Evolutionary conservation across 2,888 invertebrate species (phyloP).

Genomic region (Conchocele bisecta): DNA sequence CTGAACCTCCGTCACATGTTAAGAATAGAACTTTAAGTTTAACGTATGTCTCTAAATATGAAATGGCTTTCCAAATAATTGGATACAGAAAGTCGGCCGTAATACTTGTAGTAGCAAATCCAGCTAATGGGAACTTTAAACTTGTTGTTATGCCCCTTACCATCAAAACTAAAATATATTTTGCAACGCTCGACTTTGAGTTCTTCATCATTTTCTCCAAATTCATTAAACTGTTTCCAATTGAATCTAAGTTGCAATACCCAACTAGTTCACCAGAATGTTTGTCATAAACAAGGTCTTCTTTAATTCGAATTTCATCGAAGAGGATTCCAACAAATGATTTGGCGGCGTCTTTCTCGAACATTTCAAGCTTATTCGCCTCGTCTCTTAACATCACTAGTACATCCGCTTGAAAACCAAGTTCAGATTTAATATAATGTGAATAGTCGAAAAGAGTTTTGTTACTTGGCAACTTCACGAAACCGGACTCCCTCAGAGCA

Average conservation of each 20-base stretch:
- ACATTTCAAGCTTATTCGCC: neutral
- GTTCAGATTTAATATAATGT: neutral
- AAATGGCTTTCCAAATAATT: constrained; percentile 53
- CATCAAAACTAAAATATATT: constrained; percentile 41
- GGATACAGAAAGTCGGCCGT: constrained; percentile 52
- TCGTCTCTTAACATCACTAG: neutral
- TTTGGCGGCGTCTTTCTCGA: neutral
- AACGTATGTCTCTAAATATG: constrained; percentile 32
- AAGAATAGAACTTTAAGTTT: constrained; percentile 35
- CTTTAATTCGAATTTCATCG: constrained; percentile 52
- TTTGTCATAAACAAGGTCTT: constrained; percentile 54
- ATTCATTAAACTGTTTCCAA: neutral
- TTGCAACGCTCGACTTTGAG: constrained; percentile 8
- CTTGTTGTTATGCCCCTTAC: constrained; percentile 31
- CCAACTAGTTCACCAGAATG: constrained; percentile 53
- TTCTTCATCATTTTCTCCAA: neutral
- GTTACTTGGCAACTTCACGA: constrained; percentile 10
- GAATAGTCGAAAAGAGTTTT: constrained; percentile 14
- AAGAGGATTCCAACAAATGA: constrained; percentile 9
- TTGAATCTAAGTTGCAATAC: constrained; percentile 29
- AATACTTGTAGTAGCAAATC: constrained; percentile 45
- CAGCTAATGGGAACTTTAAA: constrained; percentile 46
- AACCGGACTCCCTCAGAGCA: constrained; percentile 17
- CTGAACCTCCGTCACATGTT: constrained; percentile 55
- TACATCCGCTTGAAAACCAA: neutral